These are phyloP conservation scores for Urosaurus nigricauda DNA, from an alignment of 2,797 vertebrate genomes.

Conservation along the genomic window DNA sequence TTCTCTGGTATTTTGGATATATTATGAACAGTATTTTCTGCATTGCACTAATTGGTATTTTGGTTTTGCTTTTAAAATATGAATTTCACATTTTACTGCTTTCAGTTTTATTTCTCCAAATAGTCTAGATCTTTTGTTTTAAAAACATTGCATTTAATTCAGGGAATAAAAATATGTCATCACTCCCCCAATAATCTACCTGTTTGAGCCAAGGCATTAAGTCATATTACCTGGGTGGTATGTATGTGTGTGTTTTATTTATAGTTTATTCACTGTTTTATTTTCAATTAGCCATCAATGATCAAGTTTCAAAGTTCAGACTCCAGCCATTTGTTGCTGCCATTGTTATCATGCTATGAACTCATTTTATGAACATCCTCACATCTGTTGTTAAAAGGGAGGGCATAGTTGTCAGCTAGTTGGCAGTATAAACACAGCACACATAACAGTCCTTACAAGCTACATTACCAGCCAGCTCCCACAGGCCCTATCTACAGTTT, in stretches of 20 bases:
- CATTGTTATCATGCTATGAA: not conserved
- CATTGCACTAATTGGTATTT: conserved; percentile 45
- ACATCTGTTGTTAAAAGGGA: not conserved
- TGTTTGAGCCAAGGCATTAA: not conserved
- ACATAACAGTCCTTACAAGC: not conserved
- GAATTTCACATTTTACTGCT: not conserved
- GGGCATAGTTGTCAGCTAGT: not conserved
- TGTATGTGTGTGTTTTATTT: not conserved
- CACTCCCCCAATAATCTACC: not conserved
- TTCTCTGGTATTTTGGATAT: conserved; percentile 47
- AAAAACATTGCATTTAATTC: conserved; percentile 7
- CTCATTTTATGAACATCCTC: not conserved
- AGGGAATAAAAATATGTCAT: conserved; percentile 17
- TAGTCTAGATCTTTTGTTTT: not conserved
- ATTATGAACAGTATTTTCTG: conserved; percentile 57
- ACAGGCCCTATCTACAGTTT: not conserved
- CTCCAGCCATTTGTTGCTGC: not conserved
- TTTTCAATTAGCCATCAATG: not conserved
- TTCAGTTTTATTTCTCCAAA: not conserved
- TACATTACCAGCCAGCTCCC: not conserved
- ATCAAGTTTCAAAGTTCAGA: not conserved
- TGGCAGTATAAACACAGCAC: not conserved
- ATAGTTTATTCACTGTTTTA: not conserved
- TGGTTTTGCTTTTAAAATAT: conserved; percentile 18
- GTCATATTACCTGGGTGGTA: not conserved